phyloP scores from a whole-genome alignment of 2,888 invertebrate genomes.

The Enoplolaimus lenunculus region DNA sequence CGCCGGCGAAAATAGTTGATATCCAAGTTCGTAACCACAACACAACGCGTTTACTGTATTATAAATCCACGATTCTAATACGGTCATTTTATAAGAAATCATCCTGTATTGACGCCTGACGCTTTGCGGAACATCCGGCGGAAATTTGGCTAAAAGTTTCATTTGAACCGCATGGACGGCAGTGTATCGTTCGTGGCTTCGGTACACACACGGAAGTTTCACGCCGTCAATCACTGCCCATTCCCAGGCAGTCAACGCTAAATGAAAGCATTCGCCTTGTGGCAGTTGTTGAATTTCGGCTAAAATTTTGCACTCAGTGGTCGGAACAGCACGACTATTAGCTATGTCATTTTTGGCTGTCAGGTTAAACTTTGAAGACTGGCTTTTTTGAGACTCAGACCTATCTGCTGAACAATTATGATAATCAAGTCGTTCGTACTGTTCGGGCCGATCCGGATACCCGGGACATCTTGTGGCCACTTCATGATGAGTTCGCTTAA shows the following conservation, averaged over 20 bases:
- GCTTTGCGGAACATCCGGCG: conserved; percentile 29
- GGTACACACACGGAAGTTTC: conserved; percentile 16
- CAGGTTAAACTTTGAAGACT: too few relatives aligned
- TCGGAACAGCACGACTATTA: too few relatives aligned
- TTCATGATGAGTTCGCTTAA: too few relatives aligned
- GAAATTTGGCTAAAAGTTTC: conserved; percentile 31
- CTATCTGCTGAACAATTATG: too few relatives aligned
- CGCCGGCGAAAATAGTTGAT: conserved; percentile 30
- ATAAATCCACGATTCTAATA: conserved; percentile 30
- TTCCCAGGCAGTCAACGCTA: conserved; percentile 21
- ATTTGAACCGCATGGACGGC: conserved; percentile 34
- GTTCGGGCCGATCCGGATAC: too few relatives aligned
- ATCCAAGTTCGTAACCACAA: conserved; percentile 32
- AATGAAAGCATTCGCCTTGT: conserved; percentile 22
- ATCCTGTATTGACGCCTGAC: conserved; percentile 28
- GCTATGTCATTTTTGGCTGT: too few relatives aligned
- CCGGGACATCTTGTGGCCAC: too few relatives aligned
- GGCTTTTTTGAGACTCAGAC: too few relatives aligned
- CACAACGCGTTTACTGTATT: conserved; percentile 31
- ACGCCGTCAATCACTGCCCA: conserved; percentile 21
- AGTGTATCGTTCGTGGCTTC: conserved; percentile 21
- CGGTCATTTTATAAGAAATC: conserved; percentile 31
- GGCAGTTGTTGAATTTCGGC: conserved; percentile 21
- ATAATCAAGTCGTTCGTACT: too few relatives aligned
- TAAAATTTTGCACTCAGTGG: too few relatives aligned